Conservation (phyloP, 2,797 vertebrate genomes). For the Pseudochirops cupreus region DNA sequence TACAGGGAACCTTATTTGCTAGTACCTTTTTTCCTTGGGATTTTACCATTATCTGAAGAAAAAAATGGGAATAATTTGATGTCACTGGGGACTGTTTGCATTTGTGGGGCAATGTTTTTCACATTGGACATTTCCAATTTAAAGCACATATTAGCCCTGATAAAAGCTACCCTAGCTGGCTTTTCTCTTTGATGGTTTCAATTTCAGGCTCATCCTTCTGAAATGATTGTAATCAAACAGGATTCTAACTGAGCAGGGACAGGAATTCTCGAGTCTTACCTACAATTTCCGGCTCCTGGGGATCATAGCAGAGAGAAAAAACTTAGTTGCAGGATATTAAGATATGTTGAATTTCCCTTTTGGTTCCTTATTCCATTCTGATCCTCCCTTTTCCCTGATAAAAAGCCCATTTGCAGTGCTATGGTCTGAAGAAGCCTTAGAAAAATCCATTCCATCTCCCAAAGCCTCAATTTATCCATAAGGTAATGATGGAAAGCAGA, state of each 20-base stretch:
- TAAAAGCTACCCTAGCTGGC: constrained; percentile 31
- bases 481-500: neutral
- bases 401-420: neutral
- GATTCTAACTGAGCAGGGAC: constrained; percentile 46
- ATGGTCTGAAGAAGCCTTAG: neutral
- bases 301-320: constrained; percentile 52
- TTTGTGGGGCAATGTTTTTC: constrained; percentile 39
- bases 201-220: constrained; percentile 48
- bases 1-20: no score
- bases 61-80: neutral
- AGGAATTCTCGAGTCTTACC: constrained; percentile 56
- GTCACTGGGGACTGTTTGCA: neutral
- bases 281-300: constrained; percentile 37
- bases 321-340: constrained; percentile 31
- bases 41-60: constrained; percentile 35
- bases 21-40: neutral
- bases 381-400: constrained; percentile 29
- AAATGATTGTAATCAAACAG: constrained; percentile 34
- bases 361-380: constrained; percentile 19
- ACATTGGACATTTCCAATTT: constrained; percentile 43
- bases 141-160: constrained; percentile 44
- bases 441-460: neutral
- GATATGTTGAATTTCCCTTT: constrained; percentile 12
- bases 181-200: constrained; percentile 59
- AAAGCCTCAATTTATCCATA: neutral